phyloP scores from a whole-genome alignment of 2,888 invertebrate species.

The Athetis lepigone region DNA sequence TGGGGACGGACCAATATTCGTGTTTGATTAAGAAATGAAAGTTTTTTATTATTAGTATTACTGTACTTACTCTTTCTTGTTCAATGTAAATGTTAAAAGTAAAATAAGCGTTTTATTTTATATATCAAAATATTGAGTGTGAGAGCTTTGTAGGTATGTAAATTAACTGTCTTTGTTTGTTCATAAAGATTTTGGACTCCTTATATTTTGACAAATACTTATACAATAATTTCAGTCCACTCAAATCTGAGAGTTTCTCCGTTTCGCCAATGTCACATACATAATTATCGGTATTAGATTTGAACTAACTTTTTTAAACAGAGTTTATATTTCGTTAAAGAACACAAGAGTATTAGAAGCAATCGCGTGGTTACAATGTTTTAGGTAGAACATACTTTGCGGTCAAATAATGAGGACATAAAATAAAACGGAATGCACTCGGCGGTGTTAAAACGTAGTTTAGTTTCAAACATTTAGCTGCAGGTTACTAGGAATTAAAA shows the following conservation, averaged over 20 bases:
- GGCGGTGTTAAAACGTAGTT: constrained; percentile 40
- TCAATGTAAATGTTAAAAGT: constrained; percentile 21
- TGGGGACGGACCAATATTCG: constrained; percentile 31
- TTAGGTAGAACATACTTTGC: constrained; percentile 40
- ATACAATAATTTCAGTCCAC: no score
- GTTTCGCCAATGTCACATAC: no score
- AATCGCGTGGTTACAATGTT: constrained; percentile 31
- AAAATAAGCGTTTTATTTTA: no score
- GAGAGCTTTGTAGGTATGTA: no score
- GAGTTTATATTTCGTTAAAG: constrained; percentile 16
- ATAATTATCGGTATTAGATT: not conserved
- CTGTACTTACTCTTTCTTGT: no score
- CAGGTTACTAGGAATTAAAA: constrained; percentile 21
- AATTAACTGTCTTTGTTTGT: no score
- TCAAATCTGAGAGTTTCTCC: no score
- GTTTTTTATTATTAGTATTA: constrained; percentile 20
- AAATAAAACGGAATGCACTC: constrained; percentile 51
- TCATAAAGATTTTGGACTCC: no score
- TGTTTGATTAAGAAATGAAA: constrained; percentile 48
- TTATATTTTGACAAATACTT: no score
- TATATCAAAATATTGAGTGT: no score
- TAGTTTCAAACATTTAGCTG: constrained; percentile 30
- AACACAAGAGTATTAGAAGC: constrained; percentile 5
- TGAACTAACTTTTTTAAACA: not conserved
- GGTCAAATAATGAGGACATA: constrained; percentile 56